Conservation (phyloP, 2,113 vertebrate species). For the Alosa alosa region DNA sequence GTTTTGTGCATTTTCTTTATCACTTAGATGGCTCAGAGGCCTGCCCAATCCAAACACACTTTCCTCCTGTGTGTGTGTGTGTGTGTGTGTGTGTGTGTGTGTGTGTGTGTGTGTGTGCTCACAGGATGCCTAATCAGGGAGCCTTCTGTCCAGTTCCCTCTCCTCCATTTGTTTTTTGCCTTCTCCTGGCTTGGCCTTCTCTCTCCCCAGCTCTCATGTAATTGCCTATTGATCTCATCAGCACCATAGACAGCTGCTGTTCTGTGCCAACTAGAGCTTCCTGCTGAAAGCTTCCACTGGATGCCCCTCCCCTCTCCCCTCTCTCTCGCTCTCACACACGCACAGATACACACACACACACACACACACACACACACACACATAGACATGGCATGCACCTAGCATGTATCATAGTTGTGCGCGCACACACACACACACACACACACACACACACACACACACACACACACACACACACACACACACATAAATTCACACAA, state of each 20-base stretch:
- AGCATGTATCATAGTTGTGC: too few species aligned
- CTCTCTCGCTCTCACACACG: background rate
- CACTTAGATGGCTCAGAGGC: background rate
- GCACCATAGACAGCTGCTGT: background rate
- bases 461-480: background rate
- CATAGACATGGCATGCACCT: background rate
- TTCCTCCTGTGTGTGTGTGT: background rate
- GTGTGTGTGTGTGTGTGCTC: background rate
- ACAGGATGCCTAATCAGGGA: background rate
- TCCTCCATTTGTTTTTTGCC: background rate
- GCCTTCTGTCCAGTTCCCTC: background rate
- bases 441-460: background rate
- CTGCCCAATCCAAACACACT: background rate
- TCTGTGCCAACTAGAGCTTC: background rate
- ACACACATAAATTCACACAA: background rate
- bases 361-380: background rate
- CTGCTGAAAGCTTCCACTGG: background rate
- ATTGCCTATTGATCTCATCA: slow-evolving; percentile 12
- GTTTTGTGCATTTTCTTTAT: background rate
- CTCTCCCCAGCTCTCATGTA: background rate
- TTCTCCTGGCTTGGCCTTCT: background rate
- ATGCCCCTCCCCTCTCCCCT: background rate
- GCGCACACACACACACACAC: background rate
- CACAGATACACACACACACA: background rate
- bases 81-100: background rate